A percentile compares a stretch with the other conserved stretches of the same genome.
Conservation (phyloP, 2,113 vertebrate species). For the Platysternon megacephalum region DNA sequence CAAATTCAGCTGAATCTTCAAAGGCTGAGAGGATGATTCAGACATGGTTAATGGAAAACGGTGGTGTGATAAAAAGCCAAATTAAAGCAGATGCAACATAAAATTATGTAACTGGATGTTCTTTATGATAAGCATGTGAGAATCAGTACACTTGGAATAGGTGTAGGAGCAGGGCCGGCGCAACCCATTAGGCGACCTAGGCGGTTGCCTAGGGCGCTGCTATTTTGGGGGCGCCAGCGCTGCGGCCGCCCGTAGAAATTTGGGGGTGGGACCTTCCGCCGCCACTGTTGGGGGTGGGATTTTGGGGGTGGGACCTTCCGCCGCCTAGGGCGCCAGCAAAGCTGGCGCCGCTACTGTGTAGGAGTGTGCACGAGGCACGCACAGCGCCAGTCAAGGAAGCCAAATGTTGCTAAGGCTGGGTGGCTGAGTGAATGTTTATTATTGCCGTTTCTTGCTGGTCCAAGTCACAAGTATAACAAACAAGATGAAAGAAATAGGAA, state of each 20-base stretch:
- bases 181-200: no score
- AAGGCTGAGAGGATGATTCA: background rate
- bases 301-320: no score
- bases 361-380: background rate
- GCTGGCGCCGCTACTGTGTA: no score
- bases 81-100: background rate
- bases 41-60: background rate
- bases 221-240: no score
- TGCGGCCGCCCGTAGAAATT: no score
- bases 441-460: background rate
- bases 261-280: no score
- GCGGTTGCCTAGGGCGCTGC: no score
- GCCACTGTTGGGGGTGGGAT: no score
- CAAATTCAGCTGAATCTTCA: background rate
- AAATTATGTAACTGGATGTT: background rate
- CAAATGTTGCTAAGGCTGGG: background rate
- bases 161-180: no score
- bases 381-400: background rate
- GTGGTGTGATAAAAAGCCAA: background rate
- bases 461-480: background rate
- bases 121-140: background rate
- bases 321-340: no score
- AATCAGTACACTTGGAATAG: background rate
- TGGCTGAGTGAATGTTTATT: background rate
- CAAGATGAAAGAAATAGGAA: background rate